phyloP scores from a whole-genome alignment of 1,140 invertebrate genomes.

The Drosophila ohnishii region DNA sequence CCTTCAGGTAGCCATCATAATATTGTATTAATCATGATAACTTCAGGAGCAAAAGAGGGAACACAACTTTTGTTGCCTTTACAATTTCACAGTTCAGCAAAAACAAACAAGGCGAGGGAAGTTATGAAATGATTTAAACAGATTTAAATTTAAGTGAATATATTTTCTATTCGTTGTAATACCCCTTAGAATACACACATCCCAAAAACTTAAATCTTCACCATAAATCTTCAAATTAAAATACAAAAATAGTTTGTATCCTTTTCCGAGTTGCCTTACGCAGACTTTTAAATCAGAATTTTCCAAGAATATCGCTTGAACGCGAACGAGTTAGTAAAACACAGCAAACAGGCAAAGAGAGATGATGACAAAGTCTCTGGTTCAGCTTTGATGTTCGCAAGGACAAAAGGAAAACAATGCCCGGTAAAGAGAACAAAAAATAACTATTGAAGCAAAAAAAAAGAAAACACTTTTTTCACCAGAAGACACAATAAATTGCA shows the following conservation, averaged over 20 bases:
- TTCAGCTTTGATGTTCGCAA: conserved; percentile 68
- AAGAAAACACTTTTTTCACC: conserved; percentile 57
- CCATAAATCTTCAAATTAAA: background rate
- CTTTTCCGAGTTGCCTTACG: background rate
- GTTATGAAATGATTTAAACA: background rate
- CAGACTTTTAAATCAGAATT: conserved; percentile 15
- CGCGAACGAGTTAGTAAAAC: conserved; percentile 46
- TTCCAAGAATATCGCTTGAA: conserved; percentile 34
- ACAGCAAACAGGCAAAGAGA: conserved; percentile 23
- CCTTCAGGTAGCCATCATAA: conserved; percentile 50
- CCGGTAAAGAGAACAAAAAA: conserved; percentile 50
- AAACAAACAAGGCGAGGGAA: background rate
- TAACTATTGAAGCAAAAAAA: conserved; percentile 65
- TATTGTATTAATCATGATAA: conserved; percentile 47
- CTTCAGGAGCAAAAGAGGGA: conserved; percentile 2
- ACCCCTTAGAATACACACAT: too few relatives aligned
- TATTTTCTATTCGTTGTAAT: too few relatives aligned
- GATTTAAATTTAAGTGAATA: background rate
- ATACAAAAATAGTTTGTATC: conserved; percentile 9
- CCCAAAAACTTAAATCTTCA: background rate
- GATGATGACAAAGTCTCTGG: conserved; percentile 68
- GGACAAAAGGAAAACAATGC: conserved; percentile 64
- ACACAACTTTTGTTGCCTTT: conserved; percentile 5
- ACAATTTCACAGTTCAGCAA: conserved; percentile 18
- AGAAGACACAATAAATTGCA: conserved; percentile 64